Conservation (phyloP, 2,113 vertebrate species). For the Macquaria ambigua region DNA sequence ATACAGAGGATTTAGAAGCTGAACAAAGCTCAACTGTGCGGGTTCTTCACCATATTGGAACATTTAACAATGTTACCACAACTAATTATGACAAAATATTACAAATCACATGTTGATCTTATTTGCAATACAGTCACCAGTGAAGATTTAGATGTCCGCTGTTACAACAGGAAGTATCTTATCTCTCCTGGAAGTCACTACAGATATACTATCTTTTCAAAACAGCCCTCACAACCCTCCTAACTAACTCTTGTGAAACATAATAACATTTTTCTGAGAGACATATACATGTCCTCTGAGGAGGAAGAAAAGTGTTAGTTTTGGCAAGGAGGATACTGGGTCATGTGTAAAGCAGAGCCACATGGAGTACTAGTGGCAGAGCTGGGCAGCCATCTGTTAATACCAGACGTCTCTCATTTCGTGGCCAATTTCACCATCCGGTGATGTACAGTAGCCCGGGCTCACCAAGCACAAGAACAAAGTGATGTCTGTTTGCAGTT, state of each 20-base stretch:
- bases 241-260: conserved; percentile 28
- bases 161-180: conserved; percentile 52
- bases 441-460: conserved; percentile 53
- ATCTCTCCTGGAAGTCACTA: conserved; percentile 34
- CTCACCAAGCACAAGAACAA: conserved; percentile 61
- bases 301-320: conserved; percentile 53
- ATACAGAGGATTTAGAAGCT: neutral
- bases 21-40: neutral
- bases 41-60: conserved; percentile 5
- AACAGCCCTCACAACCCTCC: conserved; percentile 21
- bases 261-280: conserved; percentile 30
- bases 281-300: conserved; percentile 45
- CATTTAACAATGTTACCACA: conserved; percentile 10
- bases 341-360: conserved; percentile 77
- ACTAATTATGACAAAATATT: neutral
- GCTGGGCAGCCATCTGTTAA: conserved; percentile 79
- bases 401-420: conserved; percentile 77
- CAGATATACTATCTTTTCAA: conserved; percentile 39
- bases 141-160: neutral
- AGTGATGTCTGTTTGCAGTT: conserved; percentile 65
- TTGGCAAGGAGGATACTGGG: conserved; percentile 75
- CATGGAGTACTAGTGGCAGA: conserved; percentile 77
- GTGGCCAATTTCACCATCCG: conserved; percentile 79
- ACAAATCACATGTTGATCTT: neutral
- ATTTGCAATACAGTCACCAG: neutral